phyloP scores from a whole-genome alignment of 1,140 invertebrate species.

The Drosophila parvula region DNA sequence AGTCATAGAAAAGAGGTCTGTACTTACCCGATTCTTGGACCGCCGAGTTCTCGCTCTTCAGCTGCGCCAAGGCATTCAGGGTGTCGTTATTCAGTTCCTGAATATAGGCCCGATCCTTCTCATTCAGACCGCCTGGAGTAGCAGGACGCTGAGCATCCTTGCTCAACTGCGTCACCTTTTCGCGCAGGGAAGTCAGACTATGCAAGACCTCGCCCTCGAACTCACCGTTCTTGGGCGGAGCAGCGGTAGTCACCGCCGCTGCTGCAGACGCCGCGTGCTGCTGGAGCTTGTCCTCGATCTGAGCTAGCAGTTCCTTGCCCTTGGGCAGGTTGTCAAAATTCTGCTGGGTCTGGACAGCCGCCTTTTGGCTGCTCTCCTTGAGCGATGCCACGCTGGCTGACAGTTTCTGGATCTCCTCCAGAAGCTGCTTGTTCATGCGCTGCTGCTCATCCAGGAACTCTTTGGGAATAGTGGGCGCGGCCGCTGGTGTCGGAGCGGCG shows the following conservation, averaged over 20 bases:
- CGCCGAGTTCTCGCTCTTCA: slow-evolving; percentile 57
- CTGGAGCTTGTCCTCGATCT: slow-evolving; percentile 75
- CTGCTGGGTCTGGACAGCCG: slow-evolving; percentile 57
- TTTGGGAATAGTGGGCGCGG: slow-evolving; percentile 38
- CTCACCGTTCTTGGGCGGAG: slow-evolving; percentile 65
- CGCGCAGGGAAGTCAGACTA: slow-evolving; percentile 52
- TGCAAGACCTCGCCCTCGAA: slow-evolving; percentile 69
- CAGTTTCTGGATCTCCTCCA: slow-evolving; percentile 85
- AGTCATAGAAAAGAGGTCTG: background rate
- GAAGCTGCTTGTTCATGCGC: slow-evolving; percentile 84
- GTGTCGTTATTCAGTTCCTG: slow-evolving; percentile 80
- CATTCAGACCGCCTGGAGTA: slow-evolving; percentile 47
- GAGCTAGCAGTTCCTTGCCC: slow-evolving; percentile 54
- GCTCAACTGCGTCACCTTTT: slow-evolving; percentile 49
- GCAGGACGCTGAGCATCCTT: slow-evolving; percentile 35
- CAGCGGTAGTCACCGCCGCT: slow-evolving; percentile 39
- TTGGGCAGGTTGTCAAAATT: slow-evolving; percentile 60
- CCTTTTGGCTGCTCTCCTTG: slow-evolving; percentile 78
- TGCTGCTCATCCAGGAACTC: slow-evolving; percentile 68
- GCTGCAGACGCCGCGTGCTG: slow-evolving; percentile 30
- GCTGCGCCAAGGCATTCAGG: slow-evolving; percentile 62
- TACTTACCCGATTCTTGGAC: slow-evolving; percentile 67
- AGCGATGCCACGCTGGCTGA: slow-evolving; percentile 85
- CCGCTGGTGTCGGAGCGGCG: slow-evolving; percentile 23
- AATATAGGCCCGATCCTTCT: slow-evolving; percentile 69